These are phyloP conservation scores for Macrobrachium rosenbergii DNA, from an alignment of 1,140 invertebrate genomes.

Conservation along the genomic window DNA sequence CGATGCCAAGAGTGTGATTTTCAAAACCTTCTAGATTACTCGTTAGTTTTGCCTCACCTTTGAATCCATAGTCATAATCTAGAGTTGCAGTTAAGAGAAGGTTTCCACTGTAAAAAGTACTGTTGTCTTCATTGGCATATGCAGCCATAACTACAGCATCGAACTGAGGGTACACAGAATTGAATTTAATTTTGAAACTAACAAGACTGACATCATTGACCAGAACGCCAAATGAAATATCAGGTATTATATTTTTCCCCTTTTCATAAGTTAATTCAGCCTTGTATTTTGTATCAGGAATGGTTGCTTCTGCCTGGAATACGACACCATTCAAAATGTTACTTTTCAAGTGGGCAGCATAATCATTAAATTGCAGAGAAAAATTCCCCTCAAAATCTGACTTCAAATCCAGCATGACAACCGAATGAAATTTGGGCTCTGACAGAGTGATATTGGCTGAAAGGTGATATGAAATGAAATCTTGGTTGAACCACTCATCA, in stretches of 20 bases:
- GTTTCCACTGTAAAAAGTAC: background rate
- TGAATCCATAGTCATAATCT: slow-evolving; percentile 31
- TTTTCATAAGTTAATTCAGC: background rate
- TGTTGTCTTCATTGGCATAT: background rate
- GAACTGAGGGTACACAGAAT: slow-evolving; percentile 28
- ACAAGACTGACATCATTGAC: slow-evolving; percentile 1
- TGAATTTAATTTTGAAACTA: slow-evolving; percentile 18
- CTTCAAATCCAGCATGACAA: background rate
- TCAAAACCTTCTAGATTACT: slow-evolving; percentile 53
- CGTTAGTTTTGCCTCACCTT: background rate
- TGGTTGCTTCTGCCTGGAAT: background rate
- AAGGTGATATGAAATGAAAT: background rate
- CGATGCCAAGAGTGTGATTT: slow-evolving; percentile 15
- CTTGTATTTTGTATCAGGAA: slow-evolving; percentile 5
- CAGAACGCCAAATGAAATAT: background rate
- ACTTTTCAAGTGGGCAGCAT: background rate
- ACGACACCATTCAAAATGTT: background rate
- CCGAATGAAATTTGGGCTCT: slow-evolving; percentile 1
- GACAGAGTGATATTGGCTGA: background rate
- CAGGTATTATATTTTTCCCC: slow-evolving; percentile 24
- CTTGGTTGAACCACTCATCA: too few species aligned
- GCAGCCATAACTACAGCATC: slow-evolving; percentile 12
- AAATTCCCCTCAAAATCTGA: slow-evolving; percentile 23
- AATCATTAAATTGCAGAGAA: slow-evolving; percentile 8
- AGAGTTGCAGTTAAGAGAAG: slow-evolving; percentile 17